These are phyloP conservation scores for Phyllotreta cruciferae DNA, from an alignment of 2,888 invertebrate species.

Conservation along the genomic window DNA sequence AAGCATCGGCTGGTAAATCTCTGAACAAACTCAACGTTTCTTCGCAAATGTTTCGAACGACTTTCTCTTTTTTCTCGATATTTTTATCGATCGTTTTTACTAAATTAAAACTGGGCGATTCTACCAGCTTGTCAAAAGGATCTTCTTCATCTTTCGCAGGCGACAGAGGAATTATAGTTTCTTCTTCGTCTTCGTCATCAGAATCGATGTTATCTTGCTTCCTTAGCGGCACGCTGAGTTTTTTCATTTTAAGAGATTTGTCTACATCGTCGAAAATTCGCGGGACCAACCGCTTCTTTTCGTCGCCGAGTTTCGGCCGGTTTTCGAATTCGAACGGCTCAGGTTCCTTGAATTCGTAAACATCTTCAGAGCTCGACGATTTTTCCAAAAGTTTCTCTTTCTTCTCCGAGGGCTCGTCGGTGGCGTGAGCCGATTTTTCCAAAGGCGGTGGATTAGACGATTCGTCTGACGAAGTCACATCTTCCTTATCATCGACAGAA, in stretches of 20 bases:
- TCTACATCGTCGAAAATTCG: slow-evolving; percentile 57
- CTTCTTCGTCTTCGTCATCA: slow-evolving; percentile 51
- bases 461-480: slow-evolving; percentile 52
- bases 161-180: slow-evolving; percentile 36
- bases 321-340: slow-evolving; percentile 87
- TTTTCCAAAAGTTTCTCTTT: slow-evolving; percentile 46
- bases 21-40: slow-evolving; percentile 59
- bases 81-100: slow-evolving; percentile 45
- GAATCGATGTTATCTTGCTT: slow-evolving; percentile 43
- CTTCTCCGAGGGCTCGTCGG: slow-evolving; percentile 47
- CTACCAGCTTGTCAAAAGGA: slow-evolving; percentile 63
- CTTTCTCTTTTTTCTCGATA: slow-evolving; percentile 39
- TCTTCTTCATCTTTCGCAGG: slow-evolving; percentile 53
- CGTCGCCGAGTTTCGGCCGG: slow-evolving; percentile 59
- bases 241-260: slow-evolving; percentile 54
- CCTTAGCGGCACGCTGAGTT: slow-evolving; percentile 32
- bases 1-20: slow-evolving; percentile 53
- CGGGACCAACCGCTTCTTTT: slow-evolving; percentile 53
- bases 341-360: slow-evolving; percentile 89
- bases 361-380: slow-evolving; percentile 64
- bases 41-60: slow-evolving; percentile 53
- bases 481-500: slow-evolving; percentile 46
- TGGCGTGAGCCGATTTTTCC: slow-evolving; percentile 41
- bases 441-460: slow-evolving; percentile 49
- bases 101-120: slow-evolving; percentile 64